Conservation (phyloP, 2,888 invertebrate genomes). For the Coelinius sp. region DNA sequence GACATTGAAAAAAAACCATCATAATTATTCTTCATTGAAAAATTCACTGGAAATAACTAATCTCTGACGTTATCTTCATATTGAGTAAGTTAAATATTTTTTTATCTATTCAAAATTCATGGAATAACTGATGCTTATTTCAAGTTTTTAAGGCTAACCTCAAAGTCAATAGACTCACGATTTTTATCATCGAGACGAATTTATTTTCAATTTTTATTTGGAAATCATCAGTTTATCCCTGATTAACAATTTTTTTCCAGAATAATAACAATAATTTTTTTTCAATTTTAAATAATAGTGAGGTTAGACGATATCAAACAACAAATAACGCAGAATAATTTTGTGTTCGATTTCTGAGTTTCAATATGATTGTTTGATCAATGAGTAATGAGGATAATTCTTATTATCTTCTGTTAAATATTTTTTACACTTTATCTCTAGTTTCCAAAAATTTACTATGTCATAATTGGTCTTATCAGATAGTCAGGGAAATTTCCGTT, state of each 20-base stretch:
- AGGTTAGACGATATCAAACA: no score
- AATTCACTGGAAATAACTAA: not conserved
- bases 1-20: not conserved
- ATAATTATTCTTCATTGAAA: not conserved
- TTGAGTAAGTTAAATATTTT: not conserved
- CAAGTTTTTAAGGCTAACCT: not conserved
- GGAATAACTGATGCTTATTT: not conserved
- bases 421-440: no score
- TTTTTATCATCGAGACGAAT: not conserved
- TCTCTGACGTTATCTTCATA: not conserved
- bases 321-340: no score
- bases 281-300: no score
- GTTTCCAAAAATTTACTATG: no score
- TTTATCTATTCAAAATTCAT: not conserved
- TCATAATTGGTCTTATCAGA: not conserved
- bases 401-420: not conserved
- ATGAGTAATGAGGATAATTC: no score
- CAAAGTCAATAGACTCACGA: not conserved
- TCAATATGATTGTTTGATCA: no score
- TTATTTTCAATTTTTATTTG: not conserved
- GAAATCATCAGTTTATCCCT: not conserved
- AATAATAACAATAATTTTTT: not conserved
- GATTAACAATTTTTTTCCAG: not conserved
- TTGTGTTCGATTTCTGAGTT: no score
- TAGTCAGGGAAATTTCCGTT: not conserved